phyloP scores from a whole-genome alignment of 2,797 vertebrate genomes.

The Cygnus olor region DNA sequence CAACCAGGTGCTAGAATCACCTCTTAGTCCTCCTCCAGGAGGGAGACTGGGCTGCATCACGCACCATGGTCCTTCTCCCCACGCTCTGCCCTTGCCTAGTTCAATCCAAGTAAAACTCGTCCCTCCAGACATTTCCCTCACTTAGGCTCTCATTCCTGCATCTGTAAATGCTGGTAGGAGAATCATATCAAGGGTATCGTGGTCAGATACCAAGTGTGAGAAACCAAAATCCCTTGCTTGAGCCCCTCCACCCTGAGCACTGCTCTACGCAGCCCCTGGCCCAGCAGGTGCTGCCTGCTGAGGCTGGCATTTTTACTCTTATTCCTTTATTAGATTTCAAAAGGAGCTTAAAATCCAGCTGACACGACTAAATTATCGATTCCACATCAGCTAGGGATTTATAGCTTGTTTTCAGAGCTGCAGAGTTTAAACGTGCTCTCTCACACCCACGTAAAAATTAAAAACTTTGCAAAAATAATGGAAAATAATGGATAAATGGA shows the following conservation, averaged over 20 bases:
- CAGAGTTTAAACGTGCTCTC: not conserved
- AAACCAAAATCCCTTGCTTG: not conserved
- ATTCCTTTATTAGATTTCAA: slow-evolving; percentile 16
- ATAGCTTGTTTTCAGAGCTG: slow-evolving; percentile 3
- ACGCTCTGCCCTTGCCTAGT: not conserved
- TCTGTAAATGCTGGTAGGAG: not conserved
- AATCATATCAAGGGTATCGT: not conserved
- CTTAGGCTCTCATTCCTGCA: not conserved
- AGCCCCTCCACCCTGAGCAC: not conserved
- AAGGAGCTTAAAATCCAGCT: slow-evolving; percentile 17
- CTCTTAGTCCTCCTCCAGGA: not conserved
- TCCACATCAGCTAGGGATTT: not conserved
- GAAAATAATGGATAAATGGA: not conserved
- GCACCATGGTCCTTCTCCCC: not conserved
- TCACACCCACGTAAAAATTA: not conserved
- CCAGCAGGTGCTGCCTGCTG: slow-evolving; percentile 26
- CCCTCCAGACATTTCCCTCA: not conserved
- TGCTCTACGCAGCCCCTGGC: not conserved
- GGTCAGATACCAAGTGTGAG: not conserved
- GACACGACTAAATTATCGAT: not conserved
- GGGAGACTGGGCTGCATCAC: not conserved
- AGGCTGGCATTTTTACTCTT: slow-evolving; percentile 11
- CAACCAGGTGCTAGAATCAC: not conserved
- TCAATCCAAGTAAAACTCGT: not conserved
- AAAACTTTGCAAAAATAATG: not conserved